Evolutionary conservation across 2,888 invertebrate genomes (phyloP), one percentile per base, ranked within the genome.

Genomic region (Eupithecia exiguata): DNA sequence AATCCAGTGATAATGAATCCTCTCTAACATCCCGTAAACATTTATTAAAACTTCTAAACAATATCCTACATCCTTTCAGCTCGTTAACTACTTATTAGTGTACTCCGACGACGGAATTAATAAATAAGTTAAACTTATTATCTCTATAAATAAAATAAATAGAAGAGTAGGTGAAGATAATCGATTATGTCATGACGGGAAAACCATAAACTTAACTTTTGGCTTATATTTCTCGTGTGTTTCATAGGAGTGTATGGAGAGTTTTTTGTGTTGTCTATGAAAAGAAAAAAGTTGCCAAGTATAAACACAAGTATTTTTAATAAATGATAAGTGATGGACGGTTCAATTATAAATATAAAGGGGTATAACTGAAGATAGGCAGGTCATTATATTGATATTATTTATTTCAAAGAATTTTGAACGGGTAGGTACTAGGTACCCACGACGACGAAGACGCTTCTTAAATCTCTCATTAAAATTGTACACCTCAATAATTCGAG

Each of bases 391-490:
- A 25, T 12, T 58, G 58, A 18, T 62, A 62, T 35, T 62, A 66
- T 40, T 35, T 62, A 66, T 40, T 25, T 14, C 40, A 40, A 36
- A 5, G 7, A 25, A 25, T 66, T 66, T 66, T 40, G 38, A 65
- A 66, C 67, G 49, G 21, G 53, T 49, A 69, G 21, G 53, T 49
- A 69, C 58, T 68, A 61, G 65, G 74, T 77, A 74, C 68, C 74
- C 68, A 76, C 73, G 72, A 71, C 73, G 68, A 71, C 10, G 69
- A 72, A 66, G 66, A 36, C 68, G 70, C 68, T 70, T 73, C 74
- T 72, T 72, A 74, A 53, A 58, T 77, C 58, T 70, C 77, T 78
- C 80, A 75, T 80, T 78, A 80, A 80, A 80, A 75, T 77, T 74
- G 77, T 71, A 78, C 79, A 79, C 73, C 63, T 79, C 78, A 80